These are phyloP conservation scores for Odontamblyopus lacepedii DNA, from an alignment of 2,797 vertebrate genomes.

Conservation along the genomic window DNA sequence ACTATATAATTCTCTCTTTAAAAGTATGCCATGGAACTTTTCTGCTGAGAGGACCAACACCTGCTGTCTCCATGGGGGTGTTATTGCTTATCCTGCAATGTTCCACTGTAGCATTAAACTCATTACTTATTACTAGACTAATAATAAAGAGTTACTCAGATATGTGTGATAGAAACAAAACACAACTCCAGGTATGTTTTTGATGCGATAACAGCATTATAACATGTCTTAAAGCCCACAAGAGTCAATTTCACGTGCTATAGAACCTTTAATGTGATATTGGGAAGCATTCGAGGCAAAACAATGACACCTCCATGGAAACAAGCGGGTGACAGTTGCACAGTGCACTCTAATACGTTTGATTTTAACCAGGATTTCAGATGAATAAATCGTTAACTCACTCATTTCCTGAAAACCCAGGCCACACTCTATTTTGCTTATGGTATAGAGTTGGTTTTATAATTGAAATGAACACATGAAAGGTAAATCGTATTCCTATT, in stretches of 20 bases:
- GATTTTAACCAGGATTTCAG: conserved; percentile 53
- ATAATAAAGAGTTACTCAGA: too few relatives aligned
- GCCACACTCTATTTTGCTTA: conserved; percentile 52
- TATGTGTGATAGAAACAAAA: too few relatives aligned
- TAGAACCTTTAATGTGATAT: not conserved
- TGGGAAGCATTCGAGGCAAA: not conserved
- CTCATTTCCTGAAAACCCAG: conserved; percentile 2
- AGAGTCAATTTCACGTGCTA: too few relatives aligned
- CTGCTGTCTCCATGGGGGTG: not conserved
- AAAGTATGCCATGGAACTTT: not conserved
- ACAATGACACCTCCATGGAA: not conserved
- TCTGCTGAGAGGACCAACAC: not conserved
- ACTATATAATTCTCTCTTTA: not conserved
- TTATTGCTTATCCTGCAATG: not conserved
- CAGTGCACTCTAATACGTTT: not conserved
- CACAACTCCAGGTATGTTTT: too few relatives aligned
- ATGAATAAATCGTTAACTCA: conserved; percentile 7
- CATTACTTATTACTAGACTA: not conserved
- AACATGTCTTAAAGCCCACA: too few relatives aligned
- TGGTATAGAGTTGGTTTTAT: not conserved
- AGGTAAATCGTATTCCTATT: not conserved
- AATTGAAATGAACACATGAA: not conserved
- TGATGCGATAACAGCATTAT: too few relatives aligned
- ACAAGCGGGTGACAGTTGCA: not conserved
- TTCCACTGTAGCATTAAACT: not conserved